Conservation (phyloP, 2,797 vertebrate genomes). For the Onychomys arenicola region DNA sequence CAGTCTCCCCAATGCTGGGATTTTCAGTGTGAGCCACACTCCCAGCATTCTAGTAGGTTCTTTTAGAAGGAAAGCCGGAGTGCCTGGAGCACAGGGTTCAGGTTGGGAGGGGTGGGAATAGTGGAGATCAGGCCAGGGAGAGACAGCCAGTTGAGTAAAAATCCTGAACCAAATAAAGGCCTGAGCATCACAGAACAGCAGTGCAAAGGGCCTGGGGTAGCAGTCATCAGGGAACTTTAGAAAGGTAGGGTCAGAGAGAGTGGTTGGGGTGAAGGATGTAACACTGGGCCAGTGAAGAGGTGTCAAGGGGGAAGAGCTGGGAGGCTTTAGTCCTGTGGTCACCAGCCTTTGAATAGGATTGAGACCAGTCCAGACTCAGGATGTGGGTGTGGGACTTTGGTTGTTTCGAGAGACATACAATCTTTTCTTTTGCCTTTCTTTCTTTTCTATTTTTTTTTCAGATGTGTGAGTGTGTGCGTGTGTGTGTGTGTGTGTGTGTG, state of each 20-base stretch:
- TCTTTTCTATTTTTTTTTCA: background rate
- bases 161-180: background rate
- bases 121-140: background rate
- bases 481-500: too few relatives aligned
- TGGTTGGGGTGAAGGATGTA: accelerated
- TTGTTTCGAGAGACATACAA: background rate
- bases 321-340: too few relatives aligned
- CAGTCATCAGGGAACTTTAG: background rate
- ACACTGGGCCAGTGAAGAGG: background rate
- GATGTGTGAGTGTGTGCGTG: too few relatives aligned
- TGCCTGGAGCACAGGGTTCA: background rate
- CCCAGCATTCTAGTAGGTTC: background rate
- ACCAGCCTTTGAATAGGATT: background rate
- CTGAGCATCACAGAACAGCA: background rate
- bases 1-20: background rate
- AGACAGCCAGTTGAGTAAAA: background rate
- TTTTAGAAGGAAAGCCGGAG: background rate
- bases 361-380: background rate
- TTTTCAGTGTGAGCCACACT: background rate
- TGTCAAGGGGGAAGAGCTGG: too few relatives aligned
- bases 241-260: background rate
- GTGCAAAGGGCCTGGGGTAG: background rate
- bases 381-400: background rate
- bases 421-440: background rate
- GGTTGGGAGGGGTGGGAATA: background rate